Conservation (phyloP, 2,888 invertebrate species). For the Marasmarcha lunaedactyla region DNA sequence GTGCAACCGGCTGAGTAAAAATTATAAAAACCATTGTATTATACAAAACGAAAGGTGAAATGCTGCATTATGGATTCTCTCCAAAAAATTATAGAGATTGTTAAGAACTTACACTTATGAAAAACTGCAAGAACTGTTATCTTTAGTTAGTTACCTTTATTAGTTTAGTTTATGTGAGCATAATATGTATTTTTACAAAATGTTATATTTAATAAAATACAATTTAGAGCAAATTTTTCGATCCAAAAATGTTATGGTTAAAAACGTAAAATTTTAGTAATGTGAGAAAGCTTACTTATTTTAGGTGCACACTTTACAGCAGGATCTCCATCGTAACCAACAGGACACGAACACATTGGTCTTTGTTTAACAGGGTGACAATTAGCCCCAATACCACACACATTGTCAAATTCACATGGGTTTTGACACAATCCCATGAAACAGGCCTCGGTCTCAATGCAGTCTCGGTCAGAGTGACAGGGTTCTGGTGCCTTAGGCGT, state of each 20-base stretch:
- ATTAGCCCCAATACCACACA: conserved; percentile 80
- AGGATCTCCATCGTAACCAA: conserved; percentile 85
- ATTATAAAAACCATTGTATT: conserved; percentile 31
- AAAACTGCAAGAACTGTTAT: too few relatives aligned
- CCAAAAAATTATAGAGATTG: too few relatives aligned
- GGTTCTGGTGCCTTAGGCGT: conserved; percentile 79
- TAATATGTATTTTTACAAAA: too few relatives aligned
- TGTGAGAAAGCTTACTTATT: conserved; percentile 76
- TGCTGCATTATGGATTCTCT: too few relatives aligned
- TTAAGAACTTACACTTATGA: too few relatives aligned
- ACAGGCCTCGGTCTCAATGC: conserved; percentile 86
- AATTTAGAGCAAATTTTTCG: too few relatives aligned
- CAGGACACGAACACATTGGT: conserved; percentile 84
- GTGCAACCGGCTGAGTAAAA: conserved; percentile 84
- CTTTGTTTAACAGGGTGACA: conserved; percentile 87
- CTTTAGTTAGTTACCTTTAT: too few relatives aligned
- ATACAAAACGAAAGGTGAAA: conserved; percentile 18
- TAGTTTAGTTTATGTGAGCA: too few relatives aligned
- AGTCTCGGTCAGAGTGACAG: conserved; percentile 86
- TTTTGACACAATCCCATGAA: conserved; percentile 85
- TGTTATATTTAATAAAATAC: too few relatives aligned
- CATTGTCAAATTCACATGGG: conserved; percentile 85
- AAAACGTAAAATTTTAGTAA: conserved; percentile 16
- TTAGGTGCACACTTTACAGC: conserved; percentile 82
- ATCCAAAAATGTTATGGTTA: too few relatives aligned